phyloP scores from a whole-genome alignment of 2,113 vertebrate genomes.

The Delphinapterus leucas region DNA sequence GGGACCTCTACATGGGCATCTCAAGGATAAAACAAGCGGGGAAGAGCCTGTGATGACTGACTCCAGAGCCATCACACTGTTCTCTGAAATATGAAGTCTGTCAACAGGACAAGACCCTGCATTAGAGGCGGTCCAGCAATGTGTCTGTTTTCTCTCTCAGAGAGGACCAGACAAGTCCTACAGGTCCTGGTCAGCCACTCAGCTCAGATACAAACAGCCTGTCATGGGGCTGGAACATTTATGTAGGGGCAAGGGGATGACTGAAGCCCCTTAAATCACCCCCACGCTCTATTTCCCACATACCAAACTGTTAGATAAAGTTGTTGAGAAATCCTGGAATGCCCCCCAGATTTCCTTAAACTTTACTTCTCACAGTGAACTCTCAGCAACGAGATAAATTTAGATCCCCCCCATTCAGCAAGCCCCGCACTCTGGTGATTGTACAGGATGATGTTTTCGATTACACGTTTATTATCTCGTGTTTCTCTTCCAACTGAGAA shows the following conservation, averaged over 20 bases:
- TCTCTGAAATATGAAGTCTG: not conserved
- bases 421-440: not conserved
- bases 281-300: not conserved
- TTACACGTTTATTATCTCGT: not conserved
- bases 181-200: not conserved
- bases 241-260: not conserved
- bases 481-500: not conserved
- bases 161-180: accelerated
- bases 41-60: accelerated
- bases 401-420: not conserved
- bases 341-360: not conserved
- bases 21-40: accelerated
- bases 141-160: accelerated
- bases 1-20: accelerated
- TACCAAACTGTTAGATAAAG: not conserved
- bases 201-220: no score
- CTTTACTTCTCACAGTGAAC: slow-evolving; percentile 39
- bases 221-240: accelerated
- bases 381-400: not conserved
- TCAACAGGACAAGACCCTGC: accelerated
- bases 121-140: accelerated
- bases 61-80: no score
- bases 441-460: not conserved
- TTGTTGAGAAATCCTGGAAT: not conserved
- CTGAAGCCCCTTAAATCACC: not conserved